Evolutionary conservation across 2,888 invertebrate genomes (phyloP), one percentile per base, ranked within the genome.

Genomic region (Odontothrips loti): DNA sequence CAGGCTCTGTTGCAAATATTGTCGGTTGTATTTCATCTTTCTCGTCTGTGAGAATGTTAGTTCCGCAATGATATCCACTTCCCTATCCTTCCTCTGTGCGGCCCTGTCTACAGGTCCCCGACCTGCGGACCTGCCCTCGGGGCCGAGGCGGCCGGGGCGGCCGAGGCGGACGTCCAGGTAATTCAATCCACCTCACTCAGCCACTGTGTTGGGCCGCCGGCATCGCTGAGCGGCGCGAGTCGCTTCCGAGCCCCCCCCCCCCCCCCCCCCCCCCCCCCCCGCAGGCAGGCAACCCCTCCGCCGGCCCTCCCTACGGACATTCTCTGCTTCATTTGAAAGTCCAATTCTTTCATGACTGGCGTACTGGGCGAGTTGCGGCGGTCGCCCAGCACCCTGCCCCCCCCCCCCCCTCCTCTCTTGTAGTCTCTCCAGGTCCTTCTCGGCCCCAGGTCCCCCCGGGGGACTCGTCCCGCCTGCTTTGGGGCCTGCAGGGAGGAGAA

Each of bases 241-340:
- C 34, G 34, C 34, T 43, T 6, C 34, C 6, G 34, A 43, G 34
- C 34, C 34, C 34, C 34, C 34, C 34, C 34, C 34, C 17, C 58
- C 15, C 51, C 51, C 51, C 51, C 51, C 51, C 51, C 58, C 58
- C 58, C 15, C 58, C 17, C 1, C 1, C 58, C 0, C 15, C n/a
- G n/a, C n/a, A n/a, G n/a, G n/a, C n/a, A n/a, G n/a, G n/a, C 58
- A 58, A 10, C 51, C 51, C 51, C 51, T 43, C 58, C 6, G 58
- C 17, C 58, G 15, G 58, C 58, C 17, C 58, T 58, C 58, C 17
- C 20, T 17, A 58, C 58, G 58, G 58, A 58, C 58, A 15, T 58
- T 58, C 58, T 58, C 58, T 58, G 58, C 58, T 58, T 58, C 58
- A 58, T 58, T 58, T 58, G 58, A 58, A 58, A 58, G 58, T 58